A percentile compares a stretch with the other conserved stretches of the same genome.
phyloP scores from a whole-genome alignment of 2,113 vertebrate genomes.

The Rhinoderma darwinii region DNA sequence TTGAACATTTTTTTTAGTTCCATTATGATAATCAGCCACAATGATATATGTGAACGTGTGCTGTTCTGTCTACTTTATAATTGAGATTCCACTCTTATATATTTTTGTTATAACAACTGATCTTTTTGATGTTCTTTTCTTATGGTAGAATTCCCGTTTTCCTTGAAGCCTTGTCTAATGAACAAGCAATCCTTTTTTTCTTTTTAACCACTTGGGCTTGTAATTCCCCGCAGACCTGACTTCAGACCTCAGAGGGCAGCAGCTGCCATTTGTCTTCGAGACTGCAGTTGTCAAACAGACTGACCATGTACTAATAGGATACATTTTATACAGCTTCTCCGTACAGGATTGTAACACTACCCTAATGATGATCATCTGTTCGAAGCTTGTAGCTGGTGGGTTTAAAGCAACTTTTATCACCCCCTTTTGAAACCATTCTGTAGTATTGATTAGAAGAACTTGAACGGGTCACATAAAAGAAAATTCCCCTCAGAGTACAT shows the following conservation, averaged over 20 bases:
- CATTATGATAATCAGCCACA: too few species aligned
- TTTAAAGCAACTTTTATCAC: constrained; percentile 75
- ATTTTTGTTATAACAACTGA: constrained; percentile 70
- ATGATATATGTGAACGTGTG: too few species aligned
- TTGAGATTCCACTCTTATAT: too few species aligned
- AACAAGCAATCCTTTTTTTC: constrained; percentile 75
- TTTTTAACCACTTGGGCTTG: constrained; percentile 68
- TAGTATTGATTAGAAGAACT: constrained; percentile 65
- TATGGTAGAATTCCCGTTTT: constrained; percentile 74
- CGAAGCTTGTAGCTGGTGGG: constrained; percentile 71
- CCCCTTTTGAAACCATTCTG: constrained; percentile 70
- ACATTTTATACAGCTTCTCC: constrained; percentile 73
- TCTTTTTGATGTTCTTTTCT: constrained; percentile 74
- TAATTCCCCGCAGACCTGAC: constrained; percentile 80
- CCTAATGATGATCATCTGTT: constrained; percentile 80
- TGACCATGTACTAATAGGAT: constrained; percentile 77
- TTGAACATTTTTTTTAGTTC: too few species aligned
- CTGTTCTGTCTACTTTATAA: too few species aligned
- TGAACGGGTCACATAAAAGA: constrained; percentile 55
- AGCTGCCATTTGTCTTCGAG: constrained; percentile 81
- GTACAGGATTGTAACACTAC: constrained; percentile 63
- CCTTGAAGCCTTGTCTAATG: constrained; percentile 78
- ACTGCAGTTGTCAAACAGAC: constrained; percentile 75
- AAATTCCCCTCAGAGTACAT: constrained; percentile 49
- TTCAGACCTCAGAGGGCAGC: constrained; percentile 81